Evolutionary conservation across 1,140 invertebrate genomes (phyloP).

Genomic region (Heliconius himera): DNA sequence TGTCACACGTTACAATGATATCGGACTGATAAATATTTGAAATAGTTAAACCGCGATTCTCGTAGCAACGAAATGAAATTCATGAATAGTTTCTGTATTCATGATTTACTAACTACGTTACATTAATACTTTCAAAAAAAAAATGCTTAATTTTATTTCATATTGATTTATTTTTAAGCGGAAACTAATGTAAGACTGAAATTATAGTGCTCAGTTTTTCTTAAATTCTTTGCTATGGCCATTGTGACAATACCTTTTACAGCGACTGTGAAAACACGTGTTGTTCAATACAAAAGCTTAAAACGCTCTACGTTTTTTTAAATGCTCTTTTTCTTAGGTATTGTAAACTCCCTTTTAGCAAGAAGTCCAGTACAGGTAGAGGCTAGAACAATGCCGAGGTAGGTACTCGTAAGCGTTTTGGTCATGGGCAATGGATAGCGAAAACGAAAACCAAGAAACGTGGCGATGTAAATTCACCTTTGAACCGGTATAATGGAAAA

Average conservation of each 20-base stretch:
- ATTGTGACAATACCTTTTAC: conserved; percentile 5
- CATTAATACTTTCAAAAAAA: neutral
- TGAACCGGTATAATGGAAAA: conserved; percentile 71
- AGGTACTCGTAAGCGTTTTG: conserved; percentile 28
- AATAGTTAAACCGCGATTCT: neutral
- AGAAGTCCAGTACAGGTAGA: neutral
- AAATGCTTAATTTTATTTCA: neutral
- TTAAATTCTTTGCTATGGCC: conserved; percentile 7
- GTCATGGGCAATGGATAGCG: conserved; percentile 23
- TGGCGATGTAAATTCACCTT: conserved; percentile 64
- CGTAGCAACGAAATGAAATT: neutral
- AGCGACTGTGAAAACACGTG: conserved; percentile 5
- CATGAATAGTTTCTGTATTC: conserved; percentile 6
- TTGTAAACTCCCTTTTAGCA: conserved; percentile 5
- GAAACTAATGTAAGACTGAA: neutral
- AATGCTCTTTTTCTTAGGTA: conserved; percentile 16
- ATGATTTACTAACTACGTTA: neutral
- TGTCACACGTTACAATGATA: neutral
- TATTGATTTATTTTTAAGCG: neutral
- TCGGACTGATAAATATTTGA: neutral
- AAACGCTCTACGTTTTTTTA: conserved; percentile 1
- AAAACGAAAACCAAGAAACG: conserved; percentile 42
- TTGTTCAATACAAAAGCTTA: conserved; percentile 8
- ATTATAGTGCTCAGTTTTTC: neutral
- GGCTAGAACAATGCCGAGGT: conserved; percentile 15